These are phyloP conservation scores for Halictus rubicundus DNA, from an alignment of 1,140 invertebrate genomes.

Conservation along the genomic window DNA sequence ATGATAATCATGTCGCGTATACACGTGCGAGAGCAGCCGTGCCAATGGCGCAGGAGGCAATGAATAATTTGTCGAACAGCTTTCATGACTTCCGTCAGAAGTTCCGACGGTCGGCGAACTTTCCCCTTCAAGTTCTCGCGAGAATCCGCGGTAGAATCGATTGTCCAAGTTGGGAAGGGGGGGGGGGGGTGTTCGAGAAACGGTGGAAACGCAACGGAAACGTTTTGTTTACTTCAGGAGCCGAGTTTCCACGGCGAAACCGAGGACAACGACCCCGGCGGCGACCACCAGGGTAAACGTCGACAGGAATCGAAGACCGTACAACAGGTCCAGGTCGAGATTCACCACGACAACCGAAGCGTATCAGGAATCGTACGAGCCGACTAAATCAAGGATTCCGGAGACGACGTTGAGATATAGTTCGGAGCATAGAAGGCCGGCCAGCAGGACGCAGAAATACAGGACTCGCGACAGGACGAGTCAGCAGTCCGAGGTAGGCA, in stretches of 20 bases:
- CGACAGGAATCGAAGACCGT: constrained; percentile 72
- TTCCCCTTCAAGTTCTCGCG: too few species aligned
- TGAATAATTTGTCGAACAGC: too few species aligned
- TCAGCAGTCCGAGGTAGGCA: constrained; percentile 52
- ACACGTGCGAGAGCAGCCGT: too few species aligned
- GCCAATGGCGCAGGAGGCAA: too few species aligned
- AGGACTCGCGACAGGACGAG: constrained; percentile 56
- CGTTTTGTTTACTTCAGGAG: constrained; percentile 17
- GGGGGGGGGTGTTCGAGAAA: background rate
- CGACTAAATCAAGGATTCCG: constrained; percentile 67
- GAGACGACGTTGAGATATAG: constrained; percentile 70
- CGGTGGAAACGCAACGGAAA: background rate
- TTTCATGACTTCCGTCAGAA: too few species aligned
- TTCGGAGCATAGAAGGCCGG: constrained; percentile 63
- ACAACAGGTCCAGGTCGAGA: constrained; percentile 73
- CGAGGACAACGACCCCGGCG: constrained; percentile 62
- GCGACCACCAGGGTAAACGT: constrained; percentile 50
- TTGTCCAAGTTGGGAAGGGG: too few species aligned
- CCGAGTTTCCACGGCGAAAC: constrained; percentile 48
- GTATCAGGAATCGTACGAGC: constrained; percentile 73
- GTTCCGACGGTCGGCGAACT: too few species aligned
- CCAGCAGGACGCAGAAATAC: constrained; percentile 63
- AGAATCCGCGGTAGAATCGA: too few species aligned
- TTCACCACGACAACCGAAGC: constrained; percentile 72
- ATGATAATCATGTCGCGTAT: too few species aligned